phyloP scores from a whole-genome alignment of 2,113 vertebrate species.

The Ariopsis seemanni region DNA sequence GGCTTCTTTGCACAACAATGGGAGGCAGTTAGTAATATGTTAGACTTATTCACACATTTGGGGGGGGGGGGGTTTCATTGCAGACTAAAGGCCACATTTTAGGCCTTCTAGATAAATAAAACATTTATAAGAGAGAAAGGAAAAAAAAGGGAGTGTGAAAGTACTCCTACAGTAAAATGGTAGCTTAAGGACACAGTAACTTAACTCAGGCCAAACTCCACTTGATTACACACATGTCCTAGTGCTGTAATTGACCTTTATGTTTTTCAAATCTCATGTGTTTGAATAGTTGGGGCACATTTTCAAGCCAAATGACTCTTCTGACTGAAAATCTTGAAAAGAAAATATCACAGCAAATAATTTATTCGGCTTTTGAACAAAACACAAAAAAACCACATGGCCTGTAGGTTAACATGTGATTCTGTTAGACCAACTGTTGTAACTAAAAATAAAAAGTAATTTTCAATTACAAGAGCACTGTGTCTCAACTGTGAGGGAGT shows the following conservation, averaged over 20 bases:
- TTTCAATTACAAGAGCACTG: conserved; percentile 5
- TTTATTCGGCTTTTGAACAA: background rate
- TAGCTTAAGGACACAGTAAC: background rate
- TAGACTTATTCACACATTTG: too few species aligned
- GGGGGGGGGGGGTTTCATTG: too few species aligned
- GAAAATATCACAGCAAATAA: background rate
- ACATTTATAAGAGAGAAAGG: too few species aligned
- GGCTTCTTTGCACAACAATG: too few species aligned
- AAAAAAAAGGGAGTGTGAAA: background rate
- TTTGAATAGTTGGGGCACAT: background rate
- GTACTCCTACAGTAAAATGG: background rate
- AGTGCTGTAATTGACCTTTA: background rate
- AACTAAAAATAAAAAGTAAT: conserved; percentile 1
- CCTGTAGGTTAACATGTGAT: background rate
- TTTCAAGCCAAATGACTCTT: too few species aligned
- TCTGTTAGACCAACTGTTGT: background rate
- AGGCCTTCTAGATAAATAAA: too few species aligned
- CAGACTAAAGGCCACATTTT: too few species aligned
- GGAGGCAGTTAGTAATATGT: too few species aligned
- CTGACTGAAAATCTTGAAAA: background rate
- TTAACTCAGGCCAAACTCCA: background rate
- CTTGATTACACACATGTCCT: background rate
- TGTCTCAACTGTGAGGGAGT: conserved; percentile 2
- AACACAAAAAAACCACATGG: background rate
- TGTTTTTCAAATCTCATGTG: background rate